Base-by-base conservation (phyloP, 2,113 vertebrate species). In the Jacana jacana region DNA sequence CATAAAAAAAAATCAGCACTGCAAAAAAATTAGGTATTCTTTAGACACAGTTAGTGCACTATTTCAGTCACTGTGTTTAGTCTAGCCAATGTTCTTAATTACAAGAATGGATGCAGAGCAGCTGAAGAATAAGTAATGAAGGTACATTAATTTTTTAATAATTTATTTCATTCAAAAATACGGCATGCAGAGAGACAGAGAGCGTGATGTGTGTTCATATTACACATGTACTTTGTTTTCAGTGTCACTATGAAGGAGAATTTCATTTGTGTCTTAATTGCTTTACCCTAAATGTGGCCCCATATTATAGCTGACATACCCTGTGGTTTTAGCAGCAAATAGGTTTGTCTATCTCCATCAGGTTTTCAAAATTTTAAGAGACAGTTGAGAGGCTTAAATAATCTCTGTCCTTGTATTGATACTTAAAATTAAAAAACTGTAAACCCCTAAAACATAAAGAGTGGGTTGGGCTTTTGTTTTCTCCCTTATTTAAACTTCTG, bases 121-220 rank as follows among this genome's bases (percentile, higher is more conserved):
- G 58, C 55, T 88, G 85, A 95, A 93, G 91, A 92, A 88, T 93
- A 94, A 91, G 80, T 95, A 95, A 96, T 78, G 84, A 81, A 64
- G 39, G 35, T 90, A 75, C 85, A 89, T 75, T 84, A 51, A 66
- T 95, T 83, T 91, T 95, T 92, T 63, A 91, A 90, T 82, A 58
- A 91, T 91, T 92, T 86, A 88, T 80, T 96, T 94, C 23, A 70
- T 93, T 95, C 46, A 80, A 65, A 91, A 94, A 68, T 78, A 58
- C 12, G 35, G 57, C 57, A 78, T 51, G 37, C 72, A 54, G 80
- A 88, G 82, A 60, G 65, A 85, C 65, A 89, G 76, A 63, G 48
- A 88, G 58, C 2, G 0, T 91, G 55, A 49, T 63, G 13, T 79
- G 51, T 58, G 54, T 70, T 94, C 73, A 19, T 68, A 23, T 90